Evolutionary conservation across 2,888 invertebrate species (phyloP), one percentile per base, ranked within the genome.

Genomic region (Hydriomena furcata): DNA sequence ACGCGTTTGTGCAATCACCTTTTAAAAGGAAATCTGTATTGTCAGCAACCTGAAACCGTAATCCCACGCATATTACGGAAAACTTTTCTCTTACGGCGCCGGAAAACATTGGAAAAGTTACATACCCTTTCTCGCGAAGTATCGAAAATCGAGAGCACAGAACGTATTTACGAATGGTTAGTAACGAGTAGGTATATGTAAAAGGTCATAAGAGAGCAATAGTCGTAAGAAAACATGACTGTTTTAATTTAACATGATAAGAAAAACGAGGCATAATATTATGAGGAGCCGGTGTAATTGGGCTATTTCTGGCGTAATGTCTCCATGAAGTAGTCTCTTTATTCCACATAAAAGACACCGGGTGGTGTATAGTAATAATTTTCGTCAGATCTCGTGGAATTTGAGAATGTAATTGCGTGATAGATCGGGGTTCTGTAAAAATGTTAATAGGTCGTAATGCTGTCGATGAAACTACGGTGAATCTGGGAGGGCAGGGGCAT

Each of bases 1-100:
- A 71, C 73, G 67, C 78, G 76, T 79, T 80, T 79, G 76, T 71
- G 71, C 76, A 82, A 80, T 78, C 77, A 80, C 63, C 65, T 67
- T 55, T 52, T 63, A 55, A 53, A 60, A 63, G 67, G 63, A 70
- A 76, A 76, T 77, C 71, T 70, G 65, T 73, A 66, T 70, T 57
- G 60, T 62, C 66, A 70, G 60, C 66, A 58, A 61, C 53, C 54
- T 61, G 46, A 58, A 60, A 54, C 44, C 52, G 41, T 59, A 65
- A 64, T 61, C 62, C 57, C 44, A 55, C 58, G 55, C 62, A 62
- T 60, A 66, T 70, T 66, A 66, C 71, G 58, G 52, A 36, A 60
- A 68, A 70, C 51, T 68, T 70, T 58, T 49, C 31, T 51, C 44
- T 52, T 40, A 56, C 58, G 53, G 52, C 60, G 63, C 53, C 64